Conservation (phyloP, 2,113 vertebrate species). For the Onychostruthus taczanowskii region DNA sequence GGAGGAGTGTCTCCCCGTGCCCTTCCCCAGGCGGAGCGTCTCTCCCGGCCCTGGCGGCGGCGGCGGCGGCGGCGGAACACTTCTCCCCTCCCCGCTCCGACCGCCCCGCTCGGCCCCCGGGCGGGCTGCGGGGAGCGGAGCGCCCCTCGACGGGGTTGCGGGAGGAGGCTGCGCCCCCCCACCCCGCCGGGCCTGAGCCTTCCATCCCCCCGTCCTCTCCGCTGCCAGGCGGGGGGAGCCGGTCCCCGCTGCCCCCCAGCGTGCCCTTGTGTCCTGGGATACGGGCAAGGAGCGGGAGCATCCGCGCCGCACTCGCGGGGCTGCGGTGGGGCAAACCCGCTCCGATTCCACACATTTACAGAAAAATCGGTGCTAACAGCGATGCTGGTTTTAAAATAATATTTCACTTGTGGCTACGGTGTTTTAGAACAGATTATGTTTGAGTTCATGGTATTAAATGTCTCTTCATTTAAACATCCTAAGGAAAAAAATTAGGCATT, state of each 20-base stretch:
- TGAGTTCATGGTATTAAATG: background rate
- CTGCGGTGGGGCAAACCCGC: background rate
- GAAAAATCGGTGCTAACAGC: background rate
- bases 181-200: background rate
- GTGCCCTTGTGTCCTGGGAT: background rate
- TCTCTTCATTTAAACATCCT: background rate
- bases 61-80: background rate
- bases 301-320: background rate
- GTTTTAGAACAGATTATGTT: background rate
- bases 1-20: conserved; percentile 10
- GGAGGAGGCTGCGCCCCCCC: background rate
- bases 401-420: background rate
- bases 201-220: background rate
- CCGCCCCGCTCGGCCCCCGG: background rate
- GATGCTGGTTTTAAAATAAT: background rate
- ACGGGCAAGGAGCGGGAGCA: background rate
- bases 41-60: conserved; percentile 12
- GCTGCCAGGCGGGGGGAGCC: background rate
- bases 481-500: background rate
- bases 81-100: background rate
- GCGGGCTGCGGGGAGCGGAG: background rate
- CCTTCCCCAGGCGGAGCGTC: conserved; percentile 50
- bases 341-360: background rate
- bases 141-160: background rate
- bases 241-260: background rate